A percentile compares a stretch with the other conserved stretches of the same genome.
Evolutionary conservation across 2,888 invertebrate species (phyloP).

Genomic region (Pammene aurita): DNA sequence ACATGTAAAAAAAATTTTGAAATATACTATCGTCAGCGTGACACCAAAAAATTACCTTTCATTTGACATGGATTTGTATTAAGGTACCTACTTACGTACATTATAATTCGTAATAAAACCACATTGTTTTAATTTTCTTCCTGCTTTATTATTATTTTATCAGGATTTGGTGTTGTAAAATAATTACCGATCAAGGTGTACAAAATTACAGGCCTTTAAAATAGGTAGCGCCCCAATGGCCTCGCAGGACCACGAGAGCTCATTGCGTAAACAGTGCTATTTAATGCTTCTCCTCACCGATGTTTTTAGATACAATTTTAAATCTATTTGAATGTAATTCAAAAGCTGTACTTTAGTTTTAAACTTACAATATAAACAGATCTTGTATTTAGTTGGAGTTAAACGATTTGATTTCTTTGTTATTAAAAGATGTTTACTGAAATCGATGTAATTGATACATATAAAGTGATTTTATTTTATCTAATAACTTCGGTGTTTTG

Average conservation of each 20-base stretch:
- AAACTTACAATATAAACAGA: no score
- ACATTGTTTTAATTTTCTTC: conserved; percentile 61
- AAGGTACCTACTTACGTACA: no score
- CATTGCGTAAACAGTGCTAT: conserved; percentile 49
- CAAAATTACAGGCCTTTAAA: conserved; percentile 80
- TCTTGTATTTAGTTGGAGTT: no score
- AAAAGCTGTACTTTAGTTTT: background rate
- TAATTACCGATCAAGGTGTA: conserved; percentile 78
- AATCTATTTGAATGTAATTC: background rate
- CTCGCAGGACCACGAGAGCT: conserved; percentile 62
- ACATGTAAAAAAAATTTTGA: no score
- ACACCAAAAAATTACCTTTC: no score
- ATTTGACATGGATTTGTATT: no score
- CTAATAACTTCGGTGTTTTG: conserved; percentile 43
- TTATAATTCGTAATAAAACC: conserved; percentile 56
- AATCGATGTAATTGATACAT: background rate
- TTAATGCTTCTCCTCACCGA: conserved; percentile 23
- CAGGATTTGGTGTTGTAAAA: conserved; percentile 76
- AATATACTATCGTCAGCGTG: no score
- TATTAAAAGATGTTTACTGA: no score
- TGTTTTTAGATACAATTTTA: conserved; percentile 27
- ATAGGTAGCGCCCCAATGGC: conserved; percentile 66
- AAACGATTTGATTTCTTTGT: no score
- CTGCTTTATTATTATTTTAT: conserved; percentile 63
- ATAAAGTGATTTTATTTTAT: conserved; percentile 26